phyloP scores from a whole-genome alignment of 2,888 invertebrate species.

The Xylophagus ater region DNA sequence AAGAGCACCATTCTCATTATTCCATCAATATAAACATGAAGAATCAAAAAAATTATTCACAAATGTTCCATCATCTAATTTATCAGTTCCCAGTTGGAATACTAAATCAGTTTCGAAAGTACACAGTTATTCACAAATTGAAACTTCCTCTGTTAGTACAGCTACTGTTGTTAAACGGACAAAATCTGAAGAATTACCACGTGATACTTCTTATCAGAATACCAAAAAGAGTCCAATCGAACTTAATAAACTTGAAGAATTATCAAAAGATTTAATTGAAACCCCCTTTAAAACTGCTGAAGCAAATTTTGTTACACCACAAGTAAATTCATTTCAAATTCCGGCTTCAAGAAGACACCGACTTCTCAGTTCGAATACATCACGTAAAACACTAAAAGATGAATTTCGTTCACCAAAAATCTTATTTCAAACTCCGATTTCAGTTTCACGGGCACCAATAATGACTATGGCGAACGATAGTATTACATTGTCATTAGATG shows the following conservation, averaged over 20 bases:
- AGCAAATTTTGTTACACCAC: conserved; percentile 31
- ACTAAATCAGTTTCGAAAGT: too few species aligned
- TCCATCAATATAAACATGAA: too few species aligned
- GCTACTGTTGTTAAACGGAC: too few species aligned
- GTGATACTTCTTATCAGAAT: too few species aligned
- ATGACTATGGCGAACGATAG: conserved; percentile 26
- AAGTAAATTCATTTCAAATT: conserved; percentile 24
- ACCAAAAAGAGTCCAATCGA: neutral
- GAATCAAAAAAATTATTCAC: too few species aligned
- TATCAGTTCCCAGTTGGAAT: too few species aligned
- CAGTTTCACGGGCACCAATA: conserved; percentile 29
- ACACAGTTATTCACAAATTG: too few species aligned
- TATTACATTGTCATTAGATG: conserved; percentile 31
- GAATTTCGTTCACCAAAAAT: conserved; percentile 36
- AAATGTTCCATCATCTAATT: too few species aligned
- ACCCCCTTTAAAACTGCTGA: conserved; percentile 26
- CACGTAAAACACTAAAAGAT: conserved; percentile 23
- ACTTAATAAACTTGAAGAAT: too few species aligned
- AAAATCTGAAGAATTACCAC: neutral
- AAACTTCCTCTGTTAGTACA: too few species aligned
- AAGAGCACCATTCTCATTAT: too few species aligned
- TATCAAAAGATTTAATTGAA: conserved; percentile 17
- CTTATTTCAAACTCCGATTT: conserved; percentile 37
- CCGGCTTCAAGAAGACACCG: conserved; percentile 6
- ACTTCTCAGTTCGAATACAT: neutral